Conservation (phyloP, 2,888 invertebrate genomes). For the Amblyjoppa fuscipennis region DNA sequence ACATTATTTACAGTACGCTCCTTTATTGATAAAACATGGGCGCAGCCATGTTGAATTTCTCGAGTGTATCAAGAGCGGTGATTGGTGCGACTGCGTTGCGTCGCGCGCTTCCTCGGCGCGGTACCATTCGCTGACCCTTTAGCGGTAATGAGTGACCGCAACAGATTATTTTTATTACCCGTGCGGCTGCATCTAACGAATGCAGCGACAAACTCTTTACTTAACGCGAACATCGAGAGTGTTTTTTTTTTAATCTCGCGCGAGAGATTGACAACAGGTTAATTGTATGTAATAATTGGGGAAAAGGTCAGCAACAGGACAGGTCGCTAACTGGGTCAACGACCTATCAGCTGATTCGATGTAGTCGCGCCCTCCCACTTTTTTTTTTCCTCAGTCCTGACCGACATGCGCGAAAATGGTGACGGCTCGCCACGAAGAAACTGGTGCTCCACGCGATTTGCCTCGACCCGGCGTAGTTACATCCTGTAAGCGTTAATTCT, state of each 20-base stretch:
- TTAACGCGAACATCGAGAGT: background rate
- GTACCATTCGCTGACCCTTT: background rate
- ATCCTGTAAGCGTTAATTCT: slow-evolving; percentile 2
- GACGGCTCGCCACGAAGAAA: slow-evolving; percentile 75
- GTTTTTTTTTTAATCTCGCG: background rate
- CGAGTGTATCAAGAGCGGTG: background rate
- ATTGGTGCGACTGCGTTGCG: background rate
- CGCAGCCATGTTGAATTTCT: slow-evolving; percentile 33
- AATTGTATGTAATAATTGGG: background rate
- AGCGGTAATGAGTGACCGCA: background rate
- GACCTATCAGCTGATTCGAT: slow-evolving; percentile 65
- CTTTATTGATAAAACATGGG: slow-evolving; percentile 11
- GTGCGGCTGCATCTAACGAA: background rate
- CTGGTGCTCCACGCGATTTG: slow-evolving; percentile 73
- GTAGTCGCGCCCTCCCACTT: slow-evolving; percentile 13
- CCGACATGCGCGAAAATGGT: slow-evolving; percentile 75
- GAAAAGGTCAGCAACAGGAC: slow-evolving; percentile 10
- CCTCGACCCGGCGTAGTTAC: slow-evolving; percentile 56
- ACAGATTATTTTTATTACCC: background rate
- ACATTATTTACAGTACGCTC: background rate
- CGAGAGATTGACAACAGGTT: background rate
- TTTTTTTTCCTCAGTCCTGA: slow-evolving; percentile 12
- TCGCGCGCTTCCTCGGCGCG: background rate
- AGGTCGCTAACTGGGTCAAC: slow-evolving; percentile 49
- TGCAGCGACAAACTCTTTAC: background rate